Conservation (phyloP, 2,113 vertebrate genomes). For the Pyxicephalus adspersus region DNA sequence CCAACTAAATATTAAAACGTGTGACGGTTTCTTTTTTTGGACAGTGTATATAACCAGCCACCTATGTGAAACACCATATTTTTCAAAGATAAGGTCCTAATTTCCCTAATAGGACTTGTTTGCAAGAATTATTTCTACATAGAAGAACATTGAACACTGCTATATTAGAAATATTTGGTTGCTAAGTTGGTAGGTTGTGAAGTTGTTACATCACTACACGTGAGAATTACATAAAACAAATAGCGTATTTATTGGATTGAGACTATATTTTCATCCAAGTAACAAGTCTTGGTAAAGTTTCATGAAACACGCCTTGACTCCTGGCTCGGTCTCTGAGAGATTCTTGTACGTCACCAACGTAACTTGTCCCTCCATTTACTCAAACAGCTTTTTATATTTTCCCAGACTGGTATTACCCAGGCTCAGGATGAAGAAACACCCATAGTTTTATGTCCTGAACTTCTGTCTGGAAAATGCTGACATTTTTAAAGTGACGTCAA, state of each 20-base stretch:
- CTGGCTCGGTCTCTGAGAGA: conserved; percentile 7
- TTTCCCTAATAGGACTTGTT: background rate
- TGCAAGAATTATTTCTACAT: no score
- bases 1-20: no score
- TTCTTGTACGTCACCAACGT: conserved; percentile 37
- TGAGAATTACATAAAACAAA: conserved; percentile 17
- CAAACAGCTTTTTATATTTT: conserved; percentile 9
- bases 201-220: conserved; percentile 19
- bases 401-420: conserved; percentile 13
- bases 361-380: background rate
- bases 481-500: background rate
- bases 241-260: conserved; percentile 51
- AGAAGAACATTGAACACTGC: conserved; percentile 8
- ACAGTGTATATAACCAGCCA: no score
- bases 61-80: background rate
- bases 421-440: conserved; percentile 8
- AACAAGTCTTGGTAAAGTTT: conserved; percentile 15
- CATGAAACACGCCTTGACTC: conserved; percentile 26
- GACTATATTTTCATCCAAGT: conserved; percentile 19
- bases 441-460: background rate
- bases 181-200: conserved; percentile 58
- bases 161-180: conserved; percentile 64
- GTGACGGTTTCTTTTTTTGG: no score
- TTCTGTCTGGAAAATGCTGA: conserved; percentile 20
- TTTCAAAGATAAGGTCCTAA: background rate